phyloP scores from a whole-genome alignment of 2,797 vertebrate genomes.

The Gallinago solitaria region DNA sequence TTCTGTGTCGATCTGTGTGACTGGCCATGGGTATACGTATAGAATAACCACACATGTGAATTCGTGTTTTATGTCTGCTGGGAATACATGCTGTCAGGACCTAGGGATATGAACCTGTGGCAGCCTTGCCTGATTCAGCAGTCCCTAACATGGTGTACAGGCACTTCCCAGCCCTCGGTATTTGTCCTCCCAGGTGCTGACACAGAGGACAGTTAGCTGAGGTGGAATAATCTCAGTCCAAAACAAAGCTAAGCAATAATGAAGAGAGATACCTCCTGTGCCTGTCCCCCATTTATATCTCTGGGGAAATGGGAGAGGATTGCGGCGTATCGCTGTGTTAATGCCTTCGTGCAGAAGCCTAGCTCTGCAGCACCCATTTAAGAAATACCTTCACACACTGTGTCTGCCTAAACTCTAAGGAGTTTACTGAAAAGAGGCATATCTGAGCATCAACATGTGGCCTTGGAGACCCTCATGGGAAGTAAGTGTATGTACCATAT shows the following conservation, averaged over 20 bases:
- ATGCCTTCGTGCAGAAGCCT: neutral
- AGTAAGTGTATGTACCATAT: neutral
- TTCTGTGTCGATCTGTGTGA: neutral
- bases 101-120: neutral
- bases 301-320: neutral
- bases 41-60: neutral
- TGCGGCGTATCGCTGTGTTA: neutral
- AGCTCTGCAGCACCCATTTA: neutral
- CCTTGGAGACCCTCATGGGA: neutral
- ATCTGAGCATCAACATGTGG: neutral
- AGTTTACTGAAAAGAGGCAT: neutral
- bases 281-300: neutral
- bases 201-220: neutral
- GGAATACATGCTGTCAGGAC: neutral
- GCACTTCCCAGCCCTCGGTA: neutral
- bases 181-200: neutral
- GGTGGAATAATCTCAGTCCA: neutral
- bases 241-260: neutral
- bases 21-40: rapidly evolving
- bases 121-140: neutral
- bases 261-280: neutral
- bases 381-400: neutral
- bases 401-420: neutral
- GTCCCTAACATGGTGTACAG: neutral
- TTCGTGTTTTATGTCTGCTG: neutral